These are phyloP conservation scores for Lacanobia wlatinum DNA, from an alignment of 2,888 invertebrate genomes.

Conservation along the genomic window DNA sequence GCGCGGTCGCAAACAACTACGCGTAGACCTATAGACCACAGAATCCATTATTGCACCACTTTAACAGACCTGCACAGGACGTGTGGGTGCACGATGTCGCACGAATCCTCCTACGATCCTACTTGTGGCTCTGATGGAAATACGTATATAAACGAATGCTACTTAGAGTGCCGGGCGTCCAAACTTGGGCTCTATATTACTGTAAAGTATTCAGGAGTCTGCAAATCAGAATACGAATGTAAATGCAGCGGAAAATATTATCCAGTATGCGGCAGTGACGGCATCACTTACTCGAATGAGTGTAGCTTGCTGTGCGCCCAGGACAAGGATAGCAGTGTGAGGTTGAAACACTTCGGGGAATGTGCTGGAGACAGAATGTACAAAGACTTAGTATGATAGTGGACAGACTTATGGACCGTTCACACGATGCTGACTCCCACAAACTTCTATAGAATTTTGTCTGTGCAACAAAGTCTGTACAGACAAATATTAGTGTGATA, in stretches of 20 bases:
- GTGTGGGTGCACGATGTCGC: neutral
- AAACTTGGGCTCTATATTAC: neutral
- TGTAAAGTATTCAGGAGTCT: neutral
- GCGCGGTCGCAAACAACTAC: neutral
- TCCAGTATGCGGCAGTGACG: neutral
- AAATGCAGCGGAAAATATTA: neutral
- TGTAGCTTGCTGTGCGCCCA: neutral
- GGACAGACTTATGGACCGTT: too few species aligned
- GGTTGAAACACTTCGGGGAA: neutral
- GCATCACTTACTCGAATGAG: neutral
- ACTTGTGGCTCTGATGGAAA: neutral
- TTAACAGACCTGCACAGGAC: neutral
- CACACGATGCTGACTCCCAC: too few species aligned
- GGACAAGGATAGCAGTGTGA: neutral
- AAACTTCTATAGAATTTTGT: too few species aligned
- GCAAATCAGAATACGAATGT: neutral
- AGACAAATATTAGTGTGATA: too few species aligned
- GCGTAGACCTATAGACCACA: too few species aligned
- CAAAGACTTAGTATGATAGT: too few species aligned
- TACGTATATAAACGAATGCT: neutral
- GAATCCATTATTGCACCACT: neutral
- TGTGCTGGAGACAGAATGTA: too few species aligned
- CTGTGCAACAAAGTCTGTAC: too few species aligned
- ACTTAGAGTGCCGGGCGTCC: neutral
- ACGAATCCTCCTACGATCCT: neutral